Evolutionary conservation across 2,797 vertebrate species (phyloP), one percentile per base, ranked within the genome.

Genomic region (Mycteria americana): DNA sequence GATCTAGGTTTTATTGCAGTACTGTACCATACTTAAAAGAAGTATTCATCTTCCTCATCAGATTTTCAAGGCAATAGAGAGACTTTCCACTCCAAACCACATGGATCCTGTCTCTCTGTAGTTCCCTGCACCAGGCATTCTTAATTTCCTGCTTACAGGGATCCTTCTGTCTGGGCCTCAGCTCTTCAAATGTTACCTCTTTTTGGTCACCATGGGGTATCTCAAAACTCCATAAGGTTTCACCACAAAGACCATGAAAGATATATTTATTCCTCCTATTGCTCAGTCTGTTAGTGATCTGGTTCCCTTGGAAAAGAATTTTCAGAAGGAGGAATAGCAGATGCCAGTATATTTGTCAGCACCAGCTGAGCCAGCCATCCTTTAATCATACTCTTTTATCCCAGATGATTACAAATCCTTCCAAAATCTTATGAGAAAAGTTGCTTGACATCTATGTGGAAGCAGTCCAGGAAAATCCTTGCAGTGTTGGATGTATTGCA

Each of bases 271-370:
- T 94, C 65, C 45, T 72, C 30, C 53, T 88, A 11, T 94, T 89
- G 18, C 91, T 95, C 72, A 72, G 82, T 78, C 91, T 96, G 92
- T 96, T 95, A 88, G 64, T 89, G 79, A 83, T 96, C 82, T 95
- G 30, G 27, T 80, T 95, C 85, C 30, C 57, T 92, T 75, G 57
- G 81, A 96, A 85, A 88, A 91, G 57, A 91, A 59, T 89, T 96
- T 95, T 85, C 93, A 83, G 89, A 75, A 96, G 95, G 87, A 96
- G 91, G 75, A 51, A 91, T 31, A 93, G 85, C 94, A 97, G 94
- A 97, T 97, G 94, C 82, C 92, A 83, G 48, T 95, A 43, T 94
- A 92, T 95, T 96, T 96, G 92, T 96, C 95, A 91, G 89, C 94
- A 95, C 91, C 79, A 94, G 87, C 89, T 95, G 92, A 93, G 85